Percentiles rank a stretch among this genome's conserved stretches.
Evolutionary conservation across 2,113 vertebrate genomes (phyloP).

Genomic region (Chamaetylas fuelleborni): DNA sequence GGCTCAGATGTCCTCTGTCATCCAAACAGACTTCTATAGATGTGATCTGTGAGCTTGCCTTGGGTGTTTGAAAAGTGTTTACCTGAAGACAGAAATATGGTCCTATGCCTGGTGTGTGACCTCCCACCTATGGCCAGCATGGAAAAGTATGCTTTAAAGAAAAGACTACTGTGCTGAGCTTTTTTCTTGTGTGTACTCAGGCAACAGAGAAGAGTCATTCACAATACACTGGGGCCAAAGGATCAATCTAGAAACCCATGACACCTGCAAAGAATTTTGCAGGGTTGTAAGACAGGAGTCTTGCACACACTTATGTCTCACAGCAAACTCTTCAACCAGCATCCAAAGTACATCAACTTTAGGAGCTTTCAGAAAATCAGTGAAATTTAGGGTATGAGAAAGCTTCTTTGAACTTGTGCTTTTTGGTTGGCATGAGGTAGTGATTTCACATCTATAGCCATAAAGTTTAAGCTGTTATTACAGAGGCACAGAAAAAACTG

Average conservation of each 20-base stretch:
- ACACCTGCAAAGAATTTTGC: background rate
- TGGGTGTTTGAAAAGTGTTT: background rate
- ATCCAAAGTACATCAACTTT: background rate
- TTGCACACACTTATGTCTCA: background rate
- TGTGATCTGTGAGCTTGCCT: background rate
- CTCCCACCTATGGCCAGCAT: background rate
- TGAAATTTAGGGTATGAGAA: background rate
- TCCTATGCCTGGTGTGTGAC: background rate
- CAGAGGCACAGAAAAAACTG: background rate
- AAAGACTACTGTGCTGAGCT: rapidly evolving
- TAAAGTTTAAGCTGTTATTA: background rate
- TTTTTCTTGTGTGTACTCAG: background rate
- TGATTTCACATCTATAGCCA: background rate
- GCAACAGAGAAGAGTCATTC: background rate
- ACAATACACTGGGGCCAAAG: background rate
- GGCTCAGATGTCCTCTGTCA: background rate
- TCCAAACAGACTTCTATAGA: background rate
- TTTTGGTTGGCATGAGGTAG: background rate
- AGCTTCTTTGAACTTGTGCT: background rate
- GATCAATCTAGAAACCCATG: background rate
- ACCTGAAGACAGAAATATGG: background rate
- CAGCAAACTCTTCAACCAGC: background rate
- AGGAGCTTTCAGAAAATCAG: background rate
- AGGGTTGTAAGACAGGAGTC: background rate
- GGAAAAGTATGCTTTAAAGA: background rate